Base-by-base conservation (phyloP, 1,140 invertebrate species). In the Drosophila busckii region DNA sequence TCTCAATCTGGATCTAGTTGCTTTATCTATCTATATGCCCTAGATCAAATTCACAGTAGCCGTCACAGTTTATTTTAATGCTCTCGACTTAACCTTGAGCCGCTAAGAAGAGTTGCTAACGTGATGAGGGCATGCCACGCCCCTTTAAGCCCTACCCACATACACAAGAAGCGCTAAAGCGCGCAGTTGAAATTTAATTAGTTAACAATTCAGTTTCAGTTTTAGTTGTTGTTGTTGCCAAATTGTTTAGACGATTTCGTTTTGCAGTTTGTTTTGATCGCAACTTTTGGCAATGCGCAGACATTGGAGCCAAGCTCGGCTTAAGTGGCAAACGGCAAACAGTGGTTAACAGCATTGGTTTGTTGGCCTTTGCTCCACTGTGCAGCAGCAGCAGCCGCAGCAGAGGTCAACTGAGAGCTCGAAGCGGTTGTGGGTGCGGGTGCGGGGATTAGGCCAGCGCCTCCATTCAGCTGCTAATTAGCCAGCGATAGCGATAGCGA, bases 361-460 rank as follows among this genome's bases (percentile, higher is more conserved):
- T 23, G 23, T 28, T 12, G n/a, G 5, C n/a, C 44, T 7, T 2
- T 7, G 16, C 4, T 9, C 63, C 68, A 67, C 44, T 71, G 68
- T 73, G 69, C 60, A 8, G 37, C 52, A 50, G 49, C 48, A 58
- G 63, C 35, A 34, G 56, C 38, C 52, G 46, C 32, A 20, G 23
- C 45, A 70, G 68, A 71, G 68, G 71, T 70, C 71, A 70, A 8
- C 15, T 8, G 28, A 17, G 48, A 35, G 42, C 53, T 63, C 56
- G 58, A 73, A 62, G 78, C 67, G 61, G 46, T 48, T 69, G 68
- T 65, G 63, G 63, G 66, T 37, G 45, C 45, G 40, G 7, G 15
- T 17, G 25, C 12, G 9, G 8, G 20, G 9, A 9, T 16, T 31
- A n/a, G 22, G 31, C 29, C 22, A 23, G 4, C 10, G 25, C 22